phyloP scores from a whole-genome alignment of 2,797 vertebrate genomes.

The Saguinus oedipus region DNA sequence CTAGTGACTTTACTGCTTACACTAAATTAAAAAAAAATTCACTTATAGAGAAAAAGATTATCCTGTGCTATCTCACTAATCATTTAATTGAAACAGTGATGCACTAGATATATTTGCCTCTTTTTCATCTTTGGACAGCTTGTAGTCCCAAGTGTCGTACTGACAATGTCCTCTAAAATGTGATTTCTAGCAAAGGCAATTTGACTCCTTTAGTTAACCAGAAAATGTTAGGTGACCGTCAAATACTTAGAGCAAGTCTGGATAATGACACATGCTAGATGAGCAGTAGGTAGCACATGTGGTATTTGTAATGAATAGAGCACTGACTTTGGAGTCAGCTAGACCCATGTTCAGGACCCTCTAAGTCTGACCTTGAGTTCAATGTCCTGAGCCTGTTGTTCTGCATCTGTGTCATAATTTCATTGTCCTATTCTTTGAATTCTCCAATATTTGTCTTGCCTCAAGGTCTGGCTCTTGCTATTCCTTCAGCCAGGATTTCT shows the following conservation, averaged over 20 bases:
- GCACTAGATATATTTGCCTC: background rate
- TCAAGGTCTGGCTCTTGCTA: background rate
- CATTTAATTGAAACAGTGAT: no score
- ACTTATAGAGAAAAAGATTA: background rate
- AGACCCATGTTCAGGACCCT: background rate
- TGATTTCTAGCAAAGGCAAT: background rate
- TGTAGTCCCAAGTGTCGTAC: background rate
- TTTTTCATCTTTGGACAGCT: background rate
- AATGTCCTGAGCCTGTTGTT: background rate
- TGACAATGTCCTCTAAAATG: background rate
- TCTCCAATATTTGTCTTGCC: background rate
- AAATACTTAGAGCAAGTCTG: background rate
- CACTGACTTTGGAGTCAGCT: background rate
- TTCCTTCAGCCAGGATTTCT: background rate
- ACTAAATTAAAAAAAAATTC: background rate
- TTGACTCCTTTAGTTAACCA: background rate
- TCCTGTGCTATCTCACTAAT: background rate
- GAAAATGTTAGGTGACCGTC: background rate
- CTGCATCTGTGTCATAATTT: no score
- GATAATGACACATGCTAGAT: background rate
- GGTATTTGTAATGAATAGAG: background rate
- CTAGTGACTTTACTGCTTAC: background rate
- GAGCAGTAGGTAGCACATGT: accelerated
- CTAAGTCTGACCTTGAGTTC: no score
- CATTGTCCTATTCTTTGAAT: background rate